Percentiles rank a stretch among this genome's conserved stretches.
Conservation (phyloP, 1,140 invertebrate species). For the Leguminivora glycinivorella region DNA sequence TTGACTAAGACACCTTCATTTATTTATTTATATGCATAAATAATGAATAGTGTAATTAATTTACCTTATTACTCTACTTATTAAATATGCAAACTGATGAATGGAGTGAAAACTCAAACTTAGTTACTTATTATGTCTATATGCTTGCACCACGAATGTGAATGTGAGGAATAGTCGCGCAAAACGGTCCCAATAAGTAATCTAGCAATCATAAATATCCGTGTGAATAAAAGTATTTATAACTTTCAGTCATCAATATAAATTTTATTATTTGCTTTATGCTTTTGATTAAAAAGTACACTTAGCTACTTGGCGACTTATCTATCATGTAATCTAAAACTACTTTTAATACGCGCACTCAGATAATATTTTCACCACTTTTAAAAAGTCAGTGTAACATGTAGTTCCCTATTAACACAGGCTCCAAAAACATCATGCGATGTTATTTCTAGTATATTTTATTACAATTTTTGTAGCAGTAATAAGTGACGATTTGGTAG, state of each 20-base stretch:
- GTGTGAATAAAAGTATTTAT: neutral
- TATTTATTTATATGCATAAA: too few species aligned
- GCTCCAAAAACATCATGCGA: slow-evolving; percentile 8
- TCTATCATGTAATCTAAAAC: slow-evolving; percentile 10
- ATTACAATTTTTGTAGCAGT: slow-evolving; percentile 2
- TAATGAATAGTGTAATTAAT: too few species aligned
- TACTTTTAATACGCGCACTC: neutral
- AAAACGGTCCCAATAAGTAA: too few species aligned
- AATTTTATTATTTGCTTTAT: neutral
- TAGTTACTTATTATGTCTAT: too few species aligned
- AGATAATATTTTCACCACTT: slow-evolving; percentile 3
- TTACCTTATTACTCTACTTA: too few species aligned
- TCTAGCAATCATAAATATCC: neutral
- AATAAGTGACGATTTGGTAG: neutral
- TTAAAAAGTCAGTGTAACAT: neutral
- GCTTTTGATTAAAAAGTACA: slow-evolving; percentile 14
- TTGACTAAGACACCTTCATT: too few species aligned
- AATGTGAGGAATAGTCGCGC: too few species aligned
- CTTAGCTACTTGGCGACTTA: neutral
- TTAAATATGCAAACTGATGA: too few species aligned
- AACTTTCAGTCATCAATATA: neutral
- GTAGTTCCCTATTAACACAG: neutral
- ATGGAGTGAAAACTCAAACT: too few species aligned
- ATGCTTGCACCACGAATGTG: too few species aligned
- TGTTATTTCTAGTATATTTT: slow-evolving; percentile 18